phyloP scores from a whole-genome alignment of 2,888 invertebrate species.

The Fabriciana adippe region DNA sequence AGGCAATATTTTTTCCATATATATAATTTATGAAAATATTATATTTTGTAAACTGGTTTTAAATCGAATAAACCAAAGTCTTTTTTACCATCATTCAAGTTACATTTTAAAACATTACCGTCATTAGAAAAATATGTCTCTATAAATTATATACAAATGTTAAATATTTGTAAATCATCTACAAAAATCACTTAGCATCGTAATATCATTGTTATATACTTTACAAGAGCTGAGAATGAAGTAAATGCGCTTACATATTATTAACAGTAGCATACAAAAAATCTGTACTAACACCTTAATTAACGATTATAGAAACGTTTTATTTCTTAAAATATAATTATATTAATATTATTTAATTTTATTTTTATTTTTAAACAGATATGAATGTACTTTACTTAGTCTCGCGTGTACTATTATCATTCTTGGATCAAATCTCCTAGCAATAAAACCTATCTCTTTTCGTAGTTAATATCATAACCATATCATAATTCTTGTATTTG shows the following conservation, averaged over 20 bases:
- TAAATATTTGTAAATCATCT: constrained; percentile 9
- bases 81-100: not conserved
- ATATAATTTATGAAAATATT: not conserved
- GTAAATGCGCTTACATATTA: constrained; percentile 14
- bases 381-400: not conserved
- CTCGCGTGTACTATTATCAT: constrained; percentile 22
- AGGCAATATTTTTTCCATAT: not conserved
- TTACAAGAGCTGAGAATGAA: constrained; percentile 28
- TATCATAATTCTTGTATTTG: constrained; percentile 74
- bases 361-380: constrained; percentile 1
- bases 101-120: constrained; percentile 5
- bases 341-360: no score
- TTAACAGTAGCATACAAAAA: not conserved
- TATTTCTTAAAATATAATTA: no score
- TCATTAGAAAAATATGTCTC: constrained; percentile 16
- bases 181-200: constrained; percentile 7
- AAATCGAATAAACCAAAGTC: not conserved
- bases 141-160: not conserved
- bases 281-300: not conserved
- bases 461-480: constrained; percentile 66
- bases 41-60: not conserved
- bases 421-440: constrained; percentile 27
- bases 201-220: constrained; percentile 9
- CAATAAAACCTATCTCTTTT: constrained; percentile 31
- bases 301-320: not conserved